A percentile compares a stretch with the other conserved stretches of the same genome.
Evolutionary conservation across 1,140 invertebrate species (phyloP).

Genomic region (Anadara kagoshimensis): DNA sequence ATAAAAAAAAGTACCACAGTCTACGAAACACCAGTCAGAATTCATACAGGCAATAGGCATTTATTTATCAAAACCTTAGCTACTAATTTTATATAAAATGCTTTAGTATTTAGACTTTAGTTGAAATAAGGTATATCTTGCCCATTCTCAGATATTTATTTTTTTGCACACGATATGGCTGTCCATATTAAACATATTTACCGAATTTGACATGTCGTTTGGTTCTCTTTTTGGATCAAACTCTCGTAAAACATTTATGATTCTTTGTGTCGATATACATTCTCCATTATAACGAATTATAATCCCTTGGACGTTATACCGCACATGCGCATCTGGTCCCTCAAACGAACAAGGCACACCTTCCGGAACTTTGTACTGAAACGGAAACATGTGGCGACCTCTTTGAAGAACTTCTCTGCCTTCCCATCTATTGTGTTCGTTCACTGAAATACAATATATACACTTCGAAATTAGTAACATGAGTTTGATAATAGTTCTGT

Average conservation of each 20-base stretch:
- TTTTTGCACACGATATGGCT: no score
- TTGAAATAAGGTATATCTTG: no score
- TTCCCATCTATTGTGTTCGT: slow-evolving; percentile 65
- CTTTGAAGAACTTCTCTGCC: slow-evolving; percentile 64
- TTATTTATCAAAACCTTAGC: no score
- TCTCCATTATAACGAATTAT: slow-evolving; percentile 62
- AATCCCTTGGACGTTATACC: slow-evolving; percentile 66
- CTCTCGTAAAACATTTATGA: slow-evolving; percentile 63
- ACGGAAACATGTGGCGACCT: slow-evolving; percentile 68
- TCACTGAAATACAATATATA: slow-evolving; percentile 46
- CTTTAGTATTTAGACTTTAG: no score
- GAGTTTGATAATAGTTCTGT: no score
- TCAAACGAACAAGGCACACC: slow-evolving; percentile 69
- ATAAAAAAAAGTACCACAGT: no score
- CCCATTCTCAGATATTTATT: no score
- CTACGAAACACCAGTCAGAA: no score
- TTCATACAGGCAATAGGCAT: no score
- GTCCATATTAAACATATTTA: slow-evolving; percentile 25
- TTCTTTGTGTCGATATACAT: slow-evolving; percentile 61
- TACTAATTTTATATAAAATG: no score
- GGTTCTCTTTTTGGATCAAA: slow-evolving; percentile 62
- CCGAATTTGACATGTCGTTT: slow-evolving; percentile 59
- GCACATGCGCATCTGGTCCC: slow-evolving; percentile 63
- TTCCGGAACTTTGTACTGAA: slow-evolving; percentile 67
- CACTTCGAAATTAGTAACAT: background rate